Evolutionary conservation across 23 tunicate species (phyloP).

Genomic region (Halocynthia roretzi): DNA sequence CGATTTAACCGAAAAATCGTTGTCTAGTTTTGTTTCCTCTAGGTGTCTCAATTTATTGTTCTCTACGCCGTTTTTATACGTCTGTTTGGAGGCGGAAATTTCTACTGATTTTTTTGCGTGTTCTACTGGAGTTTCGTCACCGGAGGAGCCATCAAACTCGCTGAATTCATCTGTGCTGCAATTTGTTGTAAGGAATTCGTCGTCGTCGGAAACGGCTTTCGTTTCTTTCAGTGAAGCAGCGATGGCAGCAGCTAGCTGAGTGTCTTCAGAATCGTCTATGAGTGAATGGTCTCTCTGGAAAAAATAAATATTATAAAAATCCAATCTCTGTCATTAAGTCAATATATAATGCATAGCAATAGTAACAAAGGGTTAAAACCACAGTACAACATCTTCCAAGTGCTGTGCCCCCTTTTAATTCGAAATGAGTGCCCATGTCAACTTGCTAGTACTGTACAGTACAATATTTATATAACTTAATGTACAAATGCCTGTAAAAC

Average conservation of each 20-base stretch:
- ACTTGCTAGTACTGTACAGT: too few relatives aligned
- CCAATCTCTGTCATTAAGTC: not conserved
- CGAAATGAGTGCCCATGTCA: too few relatives aligned
- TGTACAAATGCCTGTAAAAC: too few relatives aligned
- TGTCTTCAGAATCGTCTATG: constrained; percentile 42
- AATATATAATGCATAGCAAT: not conserved
- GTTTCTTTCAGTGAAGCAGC: constrained; percentile 66
- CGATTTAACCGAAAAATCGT: not conserved
- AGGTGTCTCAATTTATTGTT: not conserved
- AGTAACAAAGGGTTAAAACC: too few relatives aligned
- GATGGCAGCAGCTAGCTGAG: constrained; percentile 79
- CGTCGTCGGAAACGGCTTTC: constrained; percentile 3
- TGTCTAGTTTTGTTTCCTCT: not conserved
- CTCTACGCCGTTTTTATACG: not conserved
- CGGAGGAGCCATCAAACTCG: constrained; percentile 17
- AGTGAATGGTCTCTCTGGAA: constrained; percentile 33
- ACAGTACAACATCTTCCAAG: too few relatives aligned
- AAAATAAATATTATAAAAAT: not conserved
- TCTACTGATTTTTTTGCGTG: not conserved
- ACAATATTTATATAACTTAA: too few relatives aligned
- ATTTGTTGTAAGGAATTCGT: constrained; percentile 5
- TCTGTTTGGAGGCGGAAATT: not conserved
- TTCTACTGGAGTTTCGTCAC: constrained; percentile 4
- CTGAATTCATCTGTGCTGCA: constrained; percentile 9
- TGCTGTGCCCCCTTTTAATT: too few relatives aligned